Evolutionary conservation across 2,113 vertebrate species (phyloP).

Genomic region (Hemicordylus capensis): DNA sequence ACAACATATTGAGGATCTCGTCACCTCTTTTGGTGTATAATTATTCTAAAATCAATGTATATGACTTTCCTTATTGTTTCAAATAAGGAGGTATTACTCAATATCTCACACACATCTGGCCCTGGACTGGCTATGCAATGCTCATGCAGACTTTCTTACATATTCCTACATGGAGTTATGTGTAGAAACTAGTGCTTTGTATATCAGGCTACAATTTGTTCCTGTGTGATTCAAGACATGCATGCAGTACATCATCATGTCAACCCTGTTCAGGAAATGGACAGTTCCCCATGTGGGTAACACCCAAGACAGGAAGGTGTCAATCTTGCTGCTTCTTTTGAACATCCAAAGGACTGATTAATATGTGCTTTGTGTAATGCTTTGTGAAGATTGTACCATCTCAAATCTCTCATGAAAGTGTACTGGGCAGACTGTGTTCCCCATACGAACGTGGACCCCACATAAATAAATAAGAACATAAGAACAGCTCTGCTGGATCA

Average conservation of each 20-base stretch:
- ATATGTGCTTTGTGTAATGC: too few species aligned
- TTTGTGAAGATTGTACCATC: too few species aligned
- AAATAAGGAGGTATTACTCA: background rate
- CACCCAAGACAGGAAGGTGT: background rate
- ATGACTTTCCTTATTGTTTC: background rate
- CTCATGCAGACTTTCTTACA: background rate
- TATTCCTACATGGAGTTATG: background rate
- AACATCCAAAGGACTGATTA: background rate
- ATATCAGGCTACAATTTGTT: background rate
- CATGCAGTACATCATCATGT: background rate
- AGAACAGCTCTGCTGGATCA: too few species aligned
- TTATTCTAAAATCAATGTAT: too few species aligned
- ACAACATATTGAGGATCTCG: background rate
- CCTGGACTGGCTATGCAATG: background rate
- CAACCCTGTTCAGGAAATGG: background rate
- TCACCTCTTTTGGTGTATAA: background rate
- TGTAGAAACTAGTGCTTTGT: background rate
- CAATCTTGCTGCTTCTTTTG: background rate
- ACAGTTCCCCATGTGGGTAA: background rate
- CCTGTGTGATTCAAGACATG: background rate
- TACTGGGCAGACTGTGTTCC: too few species aligned
- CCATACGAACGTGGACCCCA: too few species aligned
- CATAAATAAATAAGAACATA: too few species aligned
- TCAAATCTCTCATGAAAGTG: too few species aligned
- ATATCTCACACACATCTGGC: background rate